Conservation (phyloP, 2,113 vertebrate genomes). For the human region GRCh38 chr1:101364501-101365000, state of each 20-base stretch:
- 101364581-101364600: not conserved
- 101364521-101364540: not conserved
- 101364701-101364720: not conserved
- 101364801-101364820: not conserved
- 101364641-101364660: not conserved
- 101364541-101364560: not conserved
- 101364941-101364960: too few species aligned
- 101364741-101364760: not conserved
- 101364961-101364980: not conserved
- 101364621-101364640: not conserved
- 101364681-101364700: not conserved
- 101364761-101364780: not conserved
- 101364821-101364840: not conserved
- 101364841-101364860: not conserved
- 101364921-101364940: accelerated
- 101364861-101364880: not conserved
- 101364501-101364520: not conserved
- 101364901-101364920: not conserved
- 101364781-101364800: not conserved
- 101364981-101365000: not conserved
- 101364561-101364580: not conserved
- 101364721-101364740: not conserved
- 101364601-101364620: not conserved
- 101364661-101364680: not conserved
- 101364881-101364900: not conserved